Evolutionary conservation across 2,797 vertebrate species (phyloP).

Genomic region (Tamandua tetradactyla): DNA sequence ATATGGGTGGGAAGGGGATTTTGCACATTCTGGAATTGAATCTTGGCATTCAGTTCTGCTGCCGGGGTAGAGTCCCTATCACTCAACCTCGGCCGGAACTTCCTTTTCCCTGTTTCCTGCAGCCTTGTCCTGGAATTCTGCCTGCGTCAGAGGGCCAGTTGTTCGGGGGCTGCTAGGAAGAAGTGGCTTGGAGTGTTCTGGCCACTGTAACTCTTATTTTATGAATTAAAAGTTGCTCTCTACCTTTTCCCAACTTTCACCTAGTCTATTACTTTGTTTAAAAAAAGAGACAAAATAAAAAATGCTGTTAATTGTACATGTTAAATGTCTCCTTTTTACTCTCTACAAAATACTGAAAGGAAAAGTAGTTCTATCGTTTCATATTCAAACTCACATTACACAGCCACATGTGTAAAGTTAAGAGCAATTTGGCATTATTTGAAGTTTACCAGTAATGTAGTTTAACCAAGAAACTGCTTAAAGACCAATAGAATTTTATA

Average conservation of each 20-base stretch:
- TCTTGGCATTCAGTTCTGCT: conserved; percentile 37
- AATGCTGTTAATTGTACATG: background rate
- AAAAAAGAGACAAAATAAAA: no score
- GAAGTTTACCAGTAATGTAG: background rate
- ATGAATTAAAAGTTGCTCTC: background rate
- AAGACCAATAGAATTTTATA: conserved; percentile 18
- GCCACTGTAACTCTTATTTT: background rate
- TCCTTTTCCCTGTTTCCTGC: conserved; percentile 75
- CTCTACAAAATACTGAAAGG: background rate
- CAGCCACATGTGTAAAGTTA: background rate
- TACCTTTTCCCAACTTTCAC: conserved; percentile 11
- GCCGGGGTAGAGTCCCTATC: conserved; percentile 54
- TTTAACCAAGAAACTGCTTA: conserved; percentile 45
- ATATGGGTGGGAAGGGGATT: conserved; percentile 67
- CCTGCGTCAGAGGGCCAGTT: conserved; percentile 55
- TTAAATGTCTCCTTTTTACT: background rate
- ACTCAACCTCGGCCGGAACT: conserved; percentile 50
- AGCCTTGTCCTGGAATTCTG: conserved; percentile 75
- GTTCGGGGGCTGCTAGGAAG: conserved; percentile 9
- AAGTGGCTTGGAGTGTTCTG: background rate
- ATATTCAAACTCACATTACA: background rate
- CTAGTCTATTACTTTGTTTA: background rate
- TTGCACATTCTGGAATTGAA: conserved; percentile 50
- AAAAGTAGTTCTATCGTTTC: background rate
- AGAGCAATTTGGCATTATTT: conserved; percentile 1